Percentiles rank a stretch among this genome's conserved stretches.
Conservation (phyloP, 2,797 vertebrate genomes). For the Dermochelys coriacea region DNA sequence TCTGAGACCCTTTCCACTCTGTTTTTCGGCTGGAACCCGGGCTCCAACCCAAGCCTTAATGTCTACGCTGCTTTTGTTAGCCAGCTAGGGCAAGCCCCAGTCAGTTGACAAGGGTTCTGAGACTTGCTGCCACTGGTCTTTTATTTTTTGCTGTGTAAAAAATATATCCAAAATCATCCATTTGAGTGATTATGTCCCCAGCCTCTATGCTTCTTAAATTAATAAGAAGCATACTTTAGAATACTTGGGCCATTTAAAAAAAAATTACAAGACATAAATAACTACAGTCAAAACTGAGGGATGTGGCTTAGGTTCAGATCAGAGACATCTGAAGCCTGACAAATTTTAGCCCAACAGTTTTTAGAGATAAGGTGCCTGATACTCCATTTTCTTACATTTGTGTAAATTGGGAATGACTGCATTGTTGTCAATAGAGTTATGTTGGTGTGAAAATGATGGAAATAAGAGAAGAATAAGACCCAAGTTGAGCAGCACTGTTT, state of each 20-base stretch:
- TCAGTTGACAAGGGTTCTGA: not conserved
- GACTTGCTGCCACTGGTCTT: no score
- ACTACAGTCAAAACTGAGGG: not conserved
- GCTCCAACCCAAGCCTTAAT: not conserved
- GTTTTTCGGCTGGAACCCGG: no score
- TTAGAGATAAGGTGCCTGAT: not conserved
- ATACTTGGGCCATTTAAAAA: not conserved
- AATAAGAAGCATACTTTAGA: not conserved
- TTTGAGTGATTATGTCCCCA: not conserved
- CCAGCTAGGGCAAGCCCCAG: not conserved
- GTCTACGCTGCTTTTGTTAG: not conserved
- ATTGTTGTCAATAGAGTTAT: not conserved
- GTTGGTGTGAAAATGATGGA: not conserved
- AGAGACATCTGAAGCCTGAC: not conserved
- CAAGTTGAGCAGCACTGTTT: not conserved
- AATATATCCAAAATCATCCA: not conserved
- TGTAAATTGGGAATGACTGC: not conserved
- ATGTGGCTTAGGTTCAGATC: not conserved
- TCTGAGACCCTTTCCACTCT: no score
- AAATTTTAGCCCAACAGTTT: not conserved
- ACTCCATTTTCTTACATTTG: not conserved
- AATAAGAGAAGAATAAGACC: not conserved
- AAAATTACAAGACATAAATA: not conserved
- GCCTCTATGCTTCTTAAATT: not conserved
- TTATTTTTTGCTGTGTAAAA: not conserved